Evolutionary conservation across 2,888 invertebrate species (phyloP), one percentile per base, ranked within the genome.

Genomic region (Euzophera pinguis): DNA sequence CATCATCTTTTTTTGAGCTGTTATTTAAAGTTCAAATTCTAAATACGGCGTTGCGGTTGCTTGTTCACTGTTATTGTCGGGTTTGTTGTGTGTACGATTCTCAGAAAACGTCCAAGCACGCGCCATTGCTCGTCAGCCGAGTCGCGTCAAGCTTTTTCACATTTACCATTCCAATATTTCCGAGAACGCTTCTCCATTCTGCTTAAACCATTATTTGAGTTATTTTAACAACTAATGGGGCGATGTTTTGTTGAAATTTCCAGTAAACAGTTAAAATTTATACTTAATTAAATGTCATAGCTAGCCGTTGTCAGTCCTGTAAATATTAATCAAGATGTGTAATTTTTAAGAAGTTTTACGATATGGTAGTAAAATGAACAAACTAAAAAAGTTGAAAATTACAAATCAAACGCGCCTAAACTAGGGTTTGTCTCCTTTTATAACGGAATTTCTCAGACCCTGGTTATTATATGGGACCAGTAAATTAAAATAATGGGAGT

Each of bases 131-230:
- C 62, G 58, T 56, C 64, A 61, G 62, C 60, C 61, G 61, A 58
- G 54, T 56, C 70, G 62, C 62, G 67, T 67, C 69, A 63, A 73
- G 70, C 71, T 76, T 83, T 83, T 86, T 84, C 77, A 76, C 76
- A 78, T 81, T 81, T 81, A 83, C 75, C 70, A 77, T 78, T 79
- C 70, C 64, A 60, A 78, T 78, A 78, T 74, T 87, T 85, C 85
- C 68, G 63, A 74, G 85, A 85, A 86, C 62, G 65, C 60, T 64
- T 62, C 58, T 67, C 69, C 66, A 68, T 77, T 70, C 37, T 35
- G 68, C 71, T 68, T 65, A 64, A 62, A 60, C 61, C 62, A 67
- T 65, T 73, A 66, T 63, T 61, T 60, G 54, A 65, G 62, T 66
- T 71, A 68, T 67, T 71, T 69, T 64, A 66, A 71, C 54, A 67